Evolutionary conservation across 2,113 vertebrate species (phyloP).

Genomic region (Balaeniceps rex): DNA sequence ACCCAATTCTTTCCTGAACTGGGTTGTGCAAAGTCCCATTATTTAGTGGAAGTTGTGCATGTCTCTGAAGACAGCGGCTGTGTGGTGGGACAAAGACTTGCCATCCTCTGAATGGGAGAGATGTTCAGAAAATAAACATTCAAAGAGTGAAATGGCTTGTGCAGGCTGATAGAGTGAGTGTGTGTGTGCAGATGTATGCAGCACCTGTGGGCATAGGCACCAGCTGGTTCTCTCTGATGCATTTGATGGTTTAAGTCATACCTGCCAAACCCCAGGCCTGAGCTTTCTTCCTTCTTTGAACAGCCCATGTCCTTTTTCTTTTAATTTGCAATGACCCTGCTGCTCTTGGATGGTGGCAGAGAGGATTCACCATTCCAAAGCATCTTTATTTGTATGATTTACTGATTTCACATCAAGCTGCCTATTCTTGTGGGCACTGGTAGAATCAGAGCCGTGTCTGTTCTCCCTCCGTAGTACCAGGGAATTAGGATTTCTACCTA

Average conservation of each 20-base stretch:
- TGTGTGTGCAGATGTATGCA: background rate
- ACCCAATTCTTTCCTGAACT: background rate
- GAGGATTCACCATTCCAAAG: background rate
- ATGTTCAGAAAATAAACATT: background rate
- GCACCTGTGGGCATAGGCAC: background rate
- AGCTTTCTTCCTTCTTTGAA: background rate
- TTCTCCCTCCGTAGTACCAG: background rate
- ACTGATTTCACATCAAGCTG: background rate
- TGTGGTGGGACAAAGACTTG: background rate
- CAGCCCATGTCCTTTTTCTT: background rate
- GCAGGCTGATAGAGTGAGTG: background rate
- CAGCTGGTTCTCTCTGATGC: background rate
- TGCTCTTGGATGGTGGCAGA: background rate
- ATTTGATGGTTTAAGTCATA: background rate
- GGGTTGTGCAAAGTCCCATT: background rate
- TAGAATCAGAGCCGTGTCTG: background rate
- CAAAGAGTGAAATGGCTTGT: background rate
- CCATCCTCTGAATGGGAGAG: background rate
- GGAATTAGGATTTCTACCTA: background rate
- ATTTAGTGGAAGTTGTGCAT: background rate
- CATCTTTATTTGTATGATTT: background rate
- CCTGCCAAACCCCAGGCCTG: background rate
- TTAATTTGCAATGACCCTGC: background rate
- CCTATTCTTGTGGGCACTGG: background rate
- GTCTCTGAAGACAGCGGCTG: background rate